Conservation (phyloP, 2,113 vertebrate genomes). For the Psephotus haematonotus region DNA sequence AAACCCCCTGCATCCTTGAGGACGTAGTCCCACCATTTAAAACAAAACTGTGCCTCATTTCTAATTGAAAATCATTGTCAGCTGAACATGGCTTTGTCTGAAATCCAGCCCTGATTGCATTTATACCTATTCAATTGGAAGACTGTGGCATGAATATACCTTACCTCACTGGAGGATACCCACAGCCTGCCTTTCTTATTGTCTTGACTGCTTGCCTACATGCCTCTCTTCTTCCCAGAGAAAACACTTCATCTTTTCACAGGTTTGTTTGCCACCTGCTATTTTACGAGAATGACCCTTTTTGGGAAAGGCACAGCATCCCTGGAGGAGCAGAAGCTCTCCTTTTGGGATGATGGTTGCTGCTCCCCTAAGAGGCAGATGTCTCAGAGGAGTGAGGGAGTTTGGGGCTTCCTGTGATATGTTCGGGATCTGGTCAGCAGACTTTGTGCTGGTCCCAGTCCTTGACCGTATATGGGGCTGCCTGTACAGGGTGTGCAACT, state of each 20-base stretch:
- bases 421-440: neutral
- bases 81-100: neutral
- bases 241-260: neutral
- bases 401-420: fast-evolving
- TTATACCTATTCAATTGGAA: neutral
- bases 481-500: neutral
- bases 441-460: neutral
- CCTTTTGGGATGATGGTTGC: neutral
- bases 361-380: neutral
- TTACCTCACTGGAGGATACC: neutral
- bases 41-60: conserved; percentile 23
- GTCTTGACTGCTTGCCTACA: neutral
- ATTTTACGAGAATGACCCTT: neutral
- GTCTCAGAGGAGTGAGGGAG: neutral
- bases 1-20: neutral
- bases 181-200: neutral
- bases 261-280: neutral
- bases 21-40: neutral
- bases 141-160: neutral
- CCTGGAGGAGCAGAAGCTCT: neutral
- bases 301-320: neutral
- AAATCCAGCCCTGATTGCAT: conserved; percentile 16
- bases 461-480: neutral
- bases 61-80: neutral
- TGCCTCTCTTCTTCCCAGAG: neutral